These are phyloP conservation scores for Batillaria attramentaria DNA, from an alignment of 1,140 invertebrate genomes.

Conservation along the genomic window DNA sequence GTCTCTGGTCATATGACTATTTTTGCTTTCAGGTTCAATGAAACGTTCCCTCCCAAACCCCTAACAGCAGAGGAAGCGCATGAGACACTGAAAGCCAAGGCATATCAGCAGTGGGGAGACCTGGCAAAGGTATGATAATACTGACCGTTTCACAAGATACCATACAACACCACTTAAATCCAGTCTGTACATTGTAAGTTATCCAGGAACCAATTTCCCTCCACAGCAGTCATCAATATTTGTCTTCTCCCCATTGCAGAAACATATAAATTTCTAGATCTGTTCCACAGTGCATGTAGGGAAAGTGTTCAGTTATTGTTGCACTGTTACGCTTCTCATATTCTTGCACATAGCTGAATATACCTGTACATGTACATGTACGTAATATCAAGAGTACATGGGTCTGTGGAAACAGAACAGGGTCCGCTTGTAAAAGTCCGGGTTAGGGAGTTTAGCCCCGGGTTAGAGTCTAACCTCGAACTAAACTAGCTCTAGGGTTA, in stretches of 20 bases:
- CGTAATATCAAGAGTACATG: no score
- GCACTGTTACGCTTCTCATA: background rate
- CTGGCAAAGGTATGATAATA: slow-evolving; percentile 54
- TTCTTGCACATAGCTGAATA: background rate
- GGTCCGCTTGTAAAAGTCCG: background rate
- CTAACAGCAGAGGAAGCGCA: slow-evolving; percentile 62
- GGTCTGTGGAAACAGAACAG: background rate
- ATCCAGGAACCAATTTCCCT: no score
- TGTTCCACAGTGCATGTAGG: no score
- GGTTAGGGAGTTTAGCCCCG: no score
- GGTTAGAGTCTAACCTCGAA: no score
- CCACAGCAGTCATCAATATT: no score
- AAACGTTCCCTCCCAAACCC: slow-evolving; percentile 47
- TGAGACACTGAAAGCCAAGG: slow-evolving; percentile 55
- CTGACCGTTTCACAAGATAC: background rate
- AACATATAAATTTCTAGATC: no score
- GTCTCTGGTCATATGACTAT: no score
- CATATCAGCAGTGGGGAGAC: slow-evolving; percentile 65
- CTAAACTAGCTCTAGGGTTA: no score
- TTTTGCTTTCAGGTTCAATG: slow-evolving; percentile 58
- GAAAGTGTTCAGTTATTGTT: no score
- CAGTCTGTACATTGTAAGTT: no score
- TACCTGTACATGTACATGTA: background rate
- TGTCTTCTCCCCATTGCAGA: no score
- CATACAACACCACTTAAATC: background rate